Conservation (phyloP, 1,140 invertebrate genomes). For the Eciton burchellii region DNA sequence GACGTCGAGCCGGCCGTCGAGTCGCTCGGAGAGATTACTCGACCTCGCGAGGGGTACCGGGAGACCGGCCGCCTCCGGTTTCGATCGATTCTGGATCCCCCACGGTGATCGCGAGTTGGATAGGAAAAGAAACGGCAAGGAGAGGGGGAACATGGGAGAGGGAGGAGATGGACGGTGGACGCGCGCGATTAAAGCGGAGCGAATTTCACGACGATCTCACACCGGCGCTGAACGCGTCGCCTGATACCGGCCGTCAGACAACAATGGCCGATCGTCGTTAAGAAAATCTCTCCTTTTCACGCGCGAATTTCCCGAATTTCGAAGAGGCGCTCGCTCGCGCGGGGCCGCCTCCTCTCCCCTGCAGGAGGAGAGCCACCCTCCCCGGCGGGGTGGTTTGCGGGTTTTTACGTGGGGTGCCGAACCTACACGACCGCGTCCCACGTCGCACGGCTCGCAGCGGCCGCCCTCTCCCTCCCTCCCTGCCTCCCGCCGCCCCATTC, state of each 20-base stretch:
- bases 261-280: neutral
- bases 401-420: slow-evolving; percentile 63
- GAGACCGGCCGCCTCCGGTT: too few species aligned
- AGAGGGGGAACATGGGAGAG: too few species aligned
- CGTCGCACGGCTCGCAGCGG: slow-evolving; percentile 26
- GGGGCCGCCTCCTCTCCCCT: slow-evolving; percentile 15
- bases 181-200: neutral
- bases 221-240: slow-evolving; percentile 1
- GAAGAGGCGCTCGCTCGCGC: slow-evolving; percentile 30
- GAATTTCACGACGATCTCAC: slow-evolving; percentile 34
- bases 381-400: neutral
- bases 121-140: too few species aligned
- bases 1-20: too few species aligned
- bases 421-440: slow-evolving; percentile 42
- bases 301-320: slow-evolving; percentile 26
- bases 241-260: slow-evolving; percentile 17
- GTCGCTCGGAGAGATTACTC: too few species aligned
- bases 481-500: slow-evolving; percentile 32
- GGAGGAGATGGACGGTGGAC: too few species aligned
- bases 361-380: slow-evolving; percentile 30
- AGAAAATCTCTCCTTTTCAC: slow-evolving; percentile 38
- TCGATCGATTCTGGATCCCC: too few species aligned
- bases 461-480: slow-evolving; percentile 32
- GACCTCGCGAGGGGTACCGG: too few species aligned
- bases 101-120: too few species aligned